A percentile compares a stretch with the other conserved stretches of the same genome.
phyloP scores from a whole-genome alignment of 2,797 vertebrate genomes.

The Oreochromis grahami region DNA sequence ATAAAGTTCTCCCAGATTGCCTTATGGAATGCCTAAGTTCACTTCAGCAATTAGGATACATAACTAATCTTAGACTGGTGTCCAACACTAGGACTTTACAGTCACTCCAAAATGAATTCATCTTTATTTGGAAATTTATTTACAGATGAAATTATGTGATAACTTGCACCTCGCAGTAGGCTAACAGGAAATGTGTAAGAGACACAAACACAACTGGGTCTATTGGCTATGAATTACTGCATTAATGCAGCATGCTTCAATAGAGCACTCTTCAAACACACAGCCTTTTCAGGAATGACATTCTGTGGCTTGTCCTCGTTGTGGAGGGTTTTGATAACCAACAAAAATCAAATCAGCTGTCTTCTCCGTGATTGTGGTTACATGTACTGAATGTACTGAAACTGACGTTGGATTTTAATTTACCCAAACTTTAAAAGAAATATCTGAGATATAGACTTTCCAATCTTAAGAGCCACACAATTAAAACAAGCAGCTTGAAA shows the following conservation, averaged over 20 bases:
- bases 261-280: background rate
- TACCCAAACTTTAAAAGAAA: background rate
- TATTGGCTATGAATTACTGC: background rate
- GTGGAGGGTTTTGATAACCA: background rate
- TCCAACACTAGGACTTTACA: background rate
- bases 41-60: background rate
- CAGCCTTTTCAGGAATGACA: background rate
- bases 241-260: background rate
- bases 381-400: background rate
- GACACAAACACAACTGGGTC: background rate
- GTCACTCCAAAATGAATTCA: background rate
- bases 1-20: background rate
- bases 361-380: background rate
- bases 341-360: background rate
- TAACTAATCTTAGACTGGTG: background rate
- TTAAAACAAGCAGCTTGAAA: background rate
- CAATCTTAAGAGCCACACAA: background rate
- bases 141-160: background rate
- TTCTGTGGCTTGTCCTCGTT: fast-evolving
- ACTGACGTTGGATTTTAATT: background rate
- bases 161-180: background rate
- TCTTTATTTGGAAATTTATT: background rate
- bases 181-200: background rate
- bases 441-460: background rate
- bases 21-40: background rate